These are phyloP conservation scores for Spinibarbus caldwelli DNA, from an alignment of 2,797 vertebrate species.

Conservation along the genomic window DNA sequence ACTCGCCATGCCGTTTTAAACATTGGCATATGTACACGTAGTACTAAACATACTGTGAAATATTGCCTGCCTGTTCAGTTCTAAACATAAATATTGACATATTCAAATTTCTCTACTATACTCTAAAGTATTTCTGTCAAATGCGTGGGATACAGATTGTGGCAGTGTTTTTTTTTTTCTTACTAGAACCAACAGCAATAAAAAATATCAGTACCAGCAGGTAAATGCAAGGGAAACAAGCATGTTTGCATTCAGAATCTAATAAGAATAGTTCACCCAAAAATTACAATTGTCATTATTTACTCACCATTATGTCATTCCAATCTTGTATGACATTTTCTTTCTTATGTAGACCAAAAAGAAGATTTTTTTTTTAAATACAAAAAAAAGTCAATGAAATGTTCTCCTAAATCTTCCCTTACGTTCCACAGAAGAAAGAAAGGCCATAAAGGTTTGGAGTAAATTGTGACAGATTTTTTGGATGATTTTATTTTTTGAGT, in stretches of 20 bases:
- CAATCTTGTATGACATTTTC: background rate
- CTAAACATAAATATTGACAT: constrained; percentile 31
- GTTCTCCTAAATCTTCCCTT: background rate
- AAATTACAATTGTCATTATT: background rate
- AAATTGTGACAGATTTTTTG: background rate
- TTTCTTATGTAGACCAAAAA: background rate
- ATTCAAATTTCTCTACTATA: constrained; percentile 10
- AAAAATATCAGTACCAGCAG: constrained; percentile 42
- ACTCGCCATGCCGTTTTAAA: background rate
- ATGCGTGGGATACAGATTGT: constrained; percentile 33
- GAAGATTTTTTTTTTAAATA: background rate
- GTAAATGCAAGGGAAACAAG: constrained; percentile 43
- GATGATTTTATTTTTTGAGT: too few species aligned
- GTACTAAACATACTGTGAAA: constrained; percentile 3
- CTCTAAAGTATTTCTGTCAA: constrained; percentile 51
- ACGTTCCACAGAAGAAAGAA: too few species aligned
- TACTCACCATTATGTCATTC: background rate
- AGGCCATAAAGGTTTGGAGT: background rate
- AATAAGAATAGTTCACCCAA: background rate
- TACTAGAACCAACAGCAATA: constrained; percentile 34
- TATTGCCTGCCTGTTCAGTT: constrained; percentile 13
- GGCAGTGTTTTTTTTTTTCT: constrained; percentile 26
- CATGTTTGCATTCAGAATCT: constrained; percentile 13
- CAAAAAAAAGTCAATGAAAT: background rate
- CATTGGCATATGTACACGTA: background rate